Evolutionary conservation across 2,888 invertebrate species (phyloP), one percentile per base, ranked within the genome.

Genomic region (Trichopoda pennipes): DNA sequence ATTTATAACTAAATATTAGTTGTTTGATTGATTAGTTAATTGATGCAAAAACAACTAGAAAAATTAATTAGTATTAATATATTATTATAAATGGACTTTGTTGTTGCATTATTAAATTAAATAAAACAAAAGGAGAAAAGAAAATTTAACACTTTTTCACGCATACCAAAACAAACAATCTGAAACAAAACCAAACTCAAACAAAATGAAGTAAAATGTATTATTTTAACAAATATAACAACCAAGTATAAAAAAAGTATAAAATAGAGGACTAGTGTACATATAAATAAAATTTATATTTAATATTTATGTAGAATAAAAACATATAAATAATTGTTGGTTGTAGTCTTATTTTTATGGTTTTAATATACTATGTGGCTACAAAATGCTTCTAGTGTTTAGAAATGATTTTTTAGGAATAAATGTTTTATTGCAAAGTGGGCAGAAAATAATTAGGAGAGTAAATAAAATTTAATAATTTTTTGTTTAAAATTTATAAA

Each of bases 331-430:
- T 51, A 61, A 60, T 58, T 49, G 9, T 63, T 58, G 47, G 10
- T 47, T 56, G 44, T 56, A 19, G 21, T 63, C 44, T 42, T 70
- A 32, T 14, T 64, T 56, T 55, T 12, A 21, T 42, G 51, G 35
- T 35, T 68, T 61, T n/a, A 70, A 58, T 76, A n/a, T n/a, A n/a
- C n/a, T n/a, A n/a, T n/a, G n/a, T n/a, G n/a, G n/a, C n/a, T n/a
- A 74, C 81, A 87, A 86, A 86, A 87, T 87, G 85, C 86, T 86
- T 85, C 60, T 32, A 85, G 76, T 60, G 53, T 9, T 51, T 75
- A 58, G 14, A 42, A 60, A 75, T 42, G 7, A 51, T 42, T 44
- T 60, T 35, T 14, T 51, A 53, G 21, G 3, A 28, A 28, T 23
- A 44, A 80, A 64, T 12, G 80, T 77, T 75, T 79, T 81, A 79